Percentiles rank a stretch among this genome's conserved stretches.
Conservation (phyloP, 2,113 vertebrate species). For the Pogonocichla stellata region DNA sequence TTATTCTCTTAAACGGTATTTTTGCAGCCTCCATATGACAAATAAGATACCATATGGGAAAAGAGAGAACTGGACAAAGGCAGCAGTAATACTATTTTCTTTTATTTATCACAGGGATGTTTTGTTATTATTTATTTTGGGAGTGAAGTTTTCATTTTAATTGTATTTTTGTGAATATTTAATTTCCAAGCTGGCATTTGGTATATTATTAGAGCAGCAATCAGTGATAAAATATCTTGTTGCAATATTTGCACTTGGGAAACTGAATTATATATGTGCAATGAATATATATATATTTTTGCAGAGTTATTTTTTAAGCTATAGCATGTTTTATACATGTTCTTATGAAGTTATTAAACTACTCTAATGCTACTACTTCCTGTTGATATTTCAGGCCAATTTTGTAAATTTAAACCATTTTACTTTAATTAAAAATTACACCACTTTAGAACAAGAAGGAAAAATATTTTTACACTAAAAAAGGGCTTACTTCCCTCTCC, state of each 20-base stretch:
- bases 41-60: conserved; percentile 55
- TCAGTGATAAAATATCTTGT: neutral
- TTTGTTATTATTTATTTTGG: conserved; percentile 8
- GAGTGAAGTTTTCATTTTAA: neutral
- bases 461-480: neutral
- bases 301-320: neutral
- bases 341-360: neutral
- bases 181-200: conserved; percentile 20
- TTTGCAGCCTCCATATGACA: conserved; percentile 55
- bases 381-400: neutral
- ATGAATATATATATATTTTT: neutral
- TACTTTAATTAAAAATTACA: neutral
- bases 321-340: neutral
- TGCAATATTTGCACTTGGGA: neutral
- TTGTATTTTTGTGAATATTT: conserved; percentile 41
- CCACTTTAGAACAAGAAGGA: neutral
- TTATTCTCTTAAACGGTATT: conserved; percentile 46
- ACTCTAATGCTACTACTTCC: neutral
- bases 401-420: neutral
- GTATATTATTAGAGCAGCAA: neutral
- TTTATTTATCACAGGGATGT: conserved; percentile 12
- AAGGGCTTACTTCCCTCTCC: neutral
- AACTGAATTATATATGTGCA: neutral
- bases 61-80: conserved; percentile 41
- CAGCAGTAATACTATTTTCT: conserved; percentile 22